phyloP scores from a whole-genome alignment of 2,888 invertebrate species.

The Ormyrus thymus region DNA sequence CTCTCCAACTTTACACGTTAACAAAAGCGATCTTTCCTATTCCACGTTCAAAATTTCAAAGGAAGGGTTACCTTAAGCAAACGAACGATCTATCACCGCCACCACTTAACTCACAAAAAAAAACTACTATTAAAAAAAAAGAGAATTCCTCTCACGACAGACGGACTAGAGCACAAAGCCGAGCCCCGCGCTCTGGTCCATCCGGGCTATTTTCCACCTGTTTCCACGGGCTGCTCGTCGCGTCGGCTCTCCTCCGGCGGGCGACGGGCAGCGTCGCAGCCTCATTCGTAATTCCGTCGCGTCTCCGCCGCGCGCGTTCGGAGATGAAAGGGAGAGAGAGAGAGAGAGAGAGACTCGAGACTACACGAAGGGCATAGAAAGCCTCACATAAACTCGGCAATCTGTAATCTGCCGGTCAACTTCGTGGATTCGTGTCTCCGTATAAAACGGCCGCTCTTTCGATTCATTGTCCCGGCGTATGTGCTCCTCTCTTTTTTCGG shows the following conservation, averaged over 20 bases:
- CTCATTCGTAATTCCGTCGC: conserved; percentile 65
- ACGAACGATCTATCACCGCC: too few relatives aligned
- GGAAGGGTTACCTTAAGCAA: too few relatives aligned
- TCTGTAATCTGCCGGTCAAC: conserved; percentile 46
- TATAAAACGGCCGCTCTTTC: conserved; percentile 6
- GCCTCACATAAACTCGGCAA: conserved; percentile 46
- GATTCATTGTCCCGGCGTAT: background rate
- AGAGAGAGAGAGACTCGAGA: conserved; percentile 60
- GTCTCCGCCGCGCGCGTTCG: conserved; percentile 57
- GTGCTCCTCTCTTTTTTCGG: background rate
- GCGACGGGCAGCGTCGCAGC: conserved; percentile 5
- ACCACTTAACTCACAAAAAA: background rate
- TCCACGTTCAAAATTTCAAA: too few relatives aligned
- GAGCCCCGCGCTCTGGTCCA: background rate
- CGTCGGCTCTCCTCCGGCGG: background rate
- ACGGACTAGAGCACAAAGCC: conserved; percentile 24
- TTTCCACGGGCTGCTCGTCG: conserved; percentile 16
- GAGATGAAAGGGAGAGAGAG: conserved; percentile 67
- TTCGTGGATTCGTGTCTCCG: conserved; percentile 16
- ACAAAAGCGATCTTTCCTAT: too few relatives aligned
- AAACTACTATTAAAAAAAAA: background rate
- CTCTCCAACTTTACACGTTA: too few relatives aligned
- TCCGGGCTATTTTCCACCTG: conserved; percentile 39
- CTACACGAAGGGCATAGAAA: conserved; percentile 53
- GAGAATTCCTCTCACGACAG: background rate